Evolutionary conservation across 2,113 vertebrate genomes (phyloP), one percentile per base, ranked within the genome.

Genomic region (Corydoras maculifer): DNA sequence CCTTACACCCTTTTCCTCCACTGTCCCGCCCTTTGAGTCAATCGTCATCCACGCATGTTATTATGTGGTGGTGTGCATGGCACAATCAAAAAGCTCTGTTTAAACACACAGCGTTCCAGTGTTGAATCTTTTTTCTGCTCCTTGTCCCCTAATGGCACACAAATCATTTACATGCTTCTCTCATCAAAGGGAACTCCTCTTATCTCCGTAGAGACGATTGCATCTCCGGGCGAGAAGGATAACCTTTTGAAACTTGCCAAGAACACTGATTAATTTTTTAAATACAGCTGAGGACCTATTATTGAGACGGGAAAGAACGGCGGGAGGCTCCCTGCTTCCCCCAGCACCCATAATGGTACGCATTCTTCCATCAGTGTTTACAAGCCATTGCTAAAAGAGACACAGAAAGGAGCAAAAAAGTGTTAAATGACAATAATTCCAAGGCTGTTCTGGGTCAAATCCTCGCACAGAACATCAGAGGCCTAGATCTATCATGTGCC

Each of bases 251-350:
- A 70, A 85, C 82, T 87, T 89, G 87, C 88, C 88, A 90, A 86
- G 87, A 75, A 79, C 88, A 87, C 81, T 88, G 87, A 90, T 90
- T 82, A 86, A 89, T 90, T 90, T 90, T 91, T 90, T 87, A 87
- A 89, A 89, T 87, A 88, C 90, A 89, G 88, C 88, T 90, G 88
- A 90, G 90, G 88, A 90, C 89, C 90, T 90, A 90, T 90, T 90
- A 90, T 91, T 87, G 87, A 86, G 84, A 87, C 61, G 82, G 83
- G 85, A 85, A 75, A 62, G 78, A 81, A 81, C 81, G 84, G 85
- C 80, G 2, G 43, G 89, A 88, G 88, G 88, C 81, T 78, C 72
- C 72, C 79, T 8, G 73, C 81, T 80, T 82, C 72, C 83, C 82
- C 79, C 74, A 69, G 76, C 79, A 79, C 75, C 55, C 83, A 85